Evolutionary conservation across 2,797 vertebrate species (phyloP).

Genomic region (Pseudochirops cupreus): DNA sequence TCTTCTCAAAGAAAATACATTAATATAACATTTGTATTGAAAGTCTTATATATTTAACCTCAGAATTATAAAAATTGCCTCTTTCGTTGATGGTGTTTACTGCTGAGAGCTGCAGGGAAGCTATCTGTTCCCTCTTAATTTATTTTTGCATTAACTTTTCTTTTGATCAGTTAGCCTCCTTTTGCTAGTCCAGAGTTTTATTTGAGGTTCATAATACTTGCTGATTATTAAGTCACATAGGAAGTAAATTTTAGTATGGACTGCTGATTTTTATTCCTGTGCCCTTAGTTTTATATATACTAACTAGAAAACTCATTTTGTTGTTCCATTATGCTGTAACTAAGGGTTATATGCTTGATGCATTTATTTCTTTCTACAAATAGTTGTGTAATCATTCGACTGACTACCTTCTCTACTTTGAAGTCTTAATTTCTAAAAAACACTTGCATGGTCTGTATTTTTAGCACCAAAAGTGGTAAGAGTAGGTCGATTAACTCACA

Average conservation of each 20-base stretch:
- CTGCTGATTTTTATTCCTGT: constrained; percentile 43
- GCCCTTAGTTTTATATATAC: constrained; percentile 21
- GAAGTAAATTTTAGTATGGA: constrained; percentile 20
- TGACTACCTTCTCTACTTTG: neutral
- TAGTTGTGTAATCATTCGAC: neutral
- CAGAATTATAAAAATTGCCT: constrained; percentile 8
- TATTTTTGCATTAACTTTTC: constrained; percentile 37
- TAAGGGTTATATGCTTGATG: neutral
- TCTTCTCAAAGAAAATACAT: neutral
- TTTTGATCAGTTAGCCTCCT: constrained; percentile 60
- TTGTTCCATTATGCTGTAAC: neutral
- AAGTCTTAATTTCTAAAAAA: neutral
- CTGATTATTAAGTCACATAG: constrained; percentile 11
- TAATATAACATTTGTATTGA: neutral
- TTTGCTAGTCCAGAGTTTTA: constrained; percentile 49
- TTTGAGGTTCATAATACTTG: constrained; percentile 38
- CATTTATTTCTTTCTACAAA: neutral
- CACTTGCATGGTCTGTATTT: neutral
- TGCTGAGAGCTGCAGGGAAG: neutral
- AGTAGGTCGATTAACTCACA: neutral
- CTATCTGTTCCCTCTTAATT: constrained; percentile 16
- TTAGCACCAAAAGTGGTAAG: neutral
- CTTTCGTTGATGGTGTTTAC: constrained; percentile 38
- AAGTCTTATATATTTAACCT: neutral
- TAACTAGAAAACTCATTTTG: neutral